Evolutionary conservation across 2,113 vertebrate genomes (phyloP).

Genomic region (Oostethus manadensis): DNA sequence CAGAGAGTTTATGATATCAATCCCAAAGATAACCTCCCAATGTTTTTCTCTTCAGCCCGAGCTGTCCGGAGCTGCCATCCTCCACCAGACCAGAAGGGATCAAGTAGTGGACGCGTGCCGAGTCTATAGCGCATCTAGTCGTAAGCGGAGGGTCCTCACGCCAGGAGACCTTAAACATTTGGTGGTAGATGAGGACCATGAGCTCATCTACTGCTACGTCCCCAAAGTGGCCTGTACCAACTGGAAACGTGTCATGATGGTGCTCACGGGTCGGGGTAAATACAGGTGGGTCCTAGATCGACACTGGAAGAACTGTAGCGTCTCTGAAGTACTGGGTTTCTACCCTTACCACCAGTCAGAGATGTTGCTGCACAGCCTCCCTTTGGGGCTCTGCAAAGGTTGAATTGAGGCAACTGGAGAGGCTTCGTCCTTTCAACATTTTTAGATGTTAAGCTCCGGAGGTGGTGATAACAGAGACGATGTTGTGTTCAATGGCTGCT

Average conservation of each 20-base stretch:
- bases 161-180: conserved; percentile 91
- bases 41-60: conserved; percentile 60
- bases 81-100: conserved; percentile 89
- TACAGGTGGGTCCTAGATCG: conserved; percentile 67
- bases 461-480: too few species aligned
- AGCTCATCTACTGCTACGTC: conserved; percentile 97
- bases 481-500: too few species aligned
- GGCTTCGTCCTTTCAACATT: too few species aligned
- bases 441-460: too few species aligned
- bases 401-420: too few species aligned
- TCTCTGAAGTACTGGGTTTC: too few species aligned
- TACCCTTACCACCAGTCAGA: too few species aligned
- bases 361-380: too few species aligned
- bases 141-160: conserved; percentile 87
- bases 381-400: too few species aligned
- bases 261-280: conserved; percentile 89
- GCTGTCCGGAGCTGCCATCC: conserved; percentile 79
- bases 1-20: too few species aligned
- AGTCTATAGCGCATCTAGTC: conserved; percentile 78
- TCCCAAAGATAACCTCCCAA: background rate
- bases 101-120: conserved; percentile 86
- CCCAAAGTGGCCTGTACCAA: conserved; percentile 99
- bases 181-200: conserved; percentile 94
- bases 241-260: conserved; percentile 99
- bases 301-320: too few species aligned